Evolutionary conservation across 2,797 vertebrate genomes (phyloP), one percentile per base, ranked within the genome.

Genomic region (Kryptolebias ocellatus): DNA sequence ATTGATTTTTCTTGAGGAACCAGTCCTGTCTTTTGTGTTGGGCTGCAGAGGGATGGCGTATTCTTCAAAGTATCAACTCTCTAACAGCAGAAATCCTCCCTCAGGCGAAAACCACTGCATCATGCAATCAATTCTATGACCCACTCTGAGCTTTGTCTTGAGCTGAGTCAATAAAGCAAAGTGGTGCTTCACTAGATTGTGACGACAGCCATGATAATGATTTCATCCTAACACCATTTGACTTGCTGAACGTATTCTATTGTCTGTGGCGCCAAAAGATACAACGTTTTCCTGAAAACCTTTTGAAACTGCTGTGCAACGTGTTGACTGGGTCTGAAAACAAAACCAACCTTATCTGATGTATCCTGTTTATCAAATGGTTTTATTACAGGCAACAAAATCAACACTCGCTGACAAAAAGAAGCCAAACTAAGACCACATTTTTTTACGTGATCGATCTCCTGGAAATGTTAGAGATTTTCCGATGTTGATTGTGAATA

Each of bases 321-420:
- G 78, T 88, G 80, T 85, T 81, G 78, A 85, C 90, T 85, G 67
- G 34, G 29, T 70, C 39, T 1, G 60, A 87, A 45, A 86, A 67
- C 72, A 75, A 70, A 75, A 76, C 9, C 86, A 84, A 86, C 89
- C 85, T 88, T 90, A 90, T 86, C 84, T 54, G 86, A 90, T 84
- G 87, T 89, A 76, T 74, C 46, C 83, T 88, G 84, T 91, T 91
- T 88, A 78, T 82, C 89, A 91, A 89, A 81, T 80, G 78, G 70
- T 87, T 72, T 69, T 86, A 81, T 90, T 82, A 79, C 73, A 55
- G 60, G 69, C 58, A 74, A 78, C 83, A 83, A 85, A 89, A 90
- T 91, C 90, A 90, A 79, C 81, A 67, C 74, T 79, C 47, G 5
- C 52, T 64, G 75, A 74, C 29, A 55, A 75, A 74, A 67, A 61